A percentile compares a stretch with the other conserved stretches of the same genome.
Conservation (phyloP, 2,797 vertebrate genomes). For the Apogon hyalosoma region DNA sequence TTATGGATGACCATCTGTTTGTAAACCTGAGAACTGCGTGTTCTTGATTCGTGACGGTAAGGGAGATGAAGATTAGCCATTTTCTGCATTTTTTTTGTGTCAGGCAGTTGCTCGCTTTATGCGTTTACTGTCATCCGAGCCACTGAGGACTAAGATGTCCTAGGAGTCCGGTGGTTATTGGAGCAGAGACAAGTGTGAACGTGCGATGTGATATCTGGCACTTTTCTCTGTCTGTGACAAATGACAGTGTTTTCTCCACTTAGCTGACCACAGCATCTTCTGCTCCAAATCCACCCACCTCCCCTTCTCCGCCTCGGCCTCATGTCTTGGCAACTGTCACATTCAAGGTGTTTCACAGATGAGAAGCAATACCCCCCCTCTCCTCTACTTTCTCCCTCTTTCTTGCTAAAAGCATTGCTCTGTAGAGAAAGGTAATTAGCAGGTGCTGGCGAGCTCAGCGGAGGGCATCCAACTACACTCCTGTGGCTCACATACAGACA, state of each 20-base stretch:
- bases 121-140: constrained; percentile 62
- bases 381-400: constrained; percentile 66
- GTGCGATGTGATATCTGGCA: constrained; percentile 76
- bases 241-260: constrained; percentile 89
- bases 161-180: constrained; percentile 67
- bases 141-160: constrained; percentile 70
- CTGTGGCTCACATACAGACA: constrained; percentile 87
- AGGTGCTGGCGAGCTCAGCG: constrained; percentile 89
- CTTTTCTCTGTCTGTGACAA: constrained; percentile 82
- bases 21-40: constrained; percentile 76
- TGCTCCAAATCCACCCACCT: constrained; percentile 82
- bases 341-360: constrained; percentile 99
- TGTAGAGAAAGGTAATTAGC: constrained; percentile 95
- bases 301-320: constrained; percentile 88
- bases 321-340: constrained; percentile 99
- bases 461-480: constrained; percentile 87
- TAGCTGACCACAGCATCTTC: constrained; percentile 99
- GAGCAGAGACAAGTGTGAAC: constrained; percentile 69
- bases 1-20: constrained; percentile 84
- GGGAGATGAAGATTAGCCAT: constrained; percentile 72
- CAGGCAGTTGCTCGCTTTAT: constrained; percentile 69
- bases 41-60: constrained; percentile 67
- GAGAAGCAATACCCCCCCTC: constrained; percentile 88
- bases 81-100: constrained; percentile 34
- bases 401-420: constrained; percentile 91